Conservation (phyloP, 2,797 vertebrate species). For the Mycteria americana region DNA sequence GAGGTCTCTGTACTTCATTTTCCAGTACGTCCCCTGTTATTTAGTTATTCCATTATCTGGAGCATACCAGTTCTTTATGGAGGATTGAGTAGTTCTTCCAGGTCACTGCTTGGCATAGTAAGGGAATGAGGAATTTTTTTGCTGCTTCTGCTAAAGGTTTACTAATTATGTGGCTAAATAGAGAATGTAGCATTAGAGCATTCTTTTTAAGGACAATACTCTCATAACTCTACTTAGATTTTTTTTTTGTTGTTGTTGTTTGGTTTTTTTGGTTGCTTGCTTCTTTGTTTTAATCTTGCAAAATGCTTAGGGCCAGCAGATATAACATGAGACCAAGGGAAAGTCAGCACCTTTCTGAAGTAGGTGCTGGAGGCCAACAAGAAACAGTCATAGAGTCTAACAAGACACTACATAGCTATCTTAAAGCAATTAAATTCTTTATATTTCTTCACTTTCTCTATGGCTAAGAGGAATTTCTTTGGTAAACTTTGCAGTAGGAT, state of each 20-base stretch:
- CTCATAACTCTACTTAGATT: background rate
- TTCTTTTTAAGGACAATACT: conserved; percentile 34
- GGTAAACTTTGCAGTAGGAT: background rate
- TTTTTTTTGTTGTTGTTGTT: background rate
- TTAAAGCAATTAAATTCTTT: background rate
- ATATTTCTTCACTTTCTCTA: background rate
- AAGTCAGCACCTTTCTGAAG: background rate
- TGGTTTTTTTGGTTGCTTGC: background rate
- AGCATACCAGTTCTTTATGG: background rate
- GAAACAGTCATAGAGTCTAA: background rate
- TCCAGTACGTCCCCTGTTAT: background rate
- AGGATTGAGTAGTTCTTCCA: background rate
- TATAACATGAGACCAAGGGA: background rate
- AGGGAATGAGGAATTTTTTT: background rate
- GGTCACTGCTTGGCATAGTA: background rate
- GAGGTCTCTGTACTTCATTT: background rate
- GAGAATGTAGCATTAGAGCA: background rate
- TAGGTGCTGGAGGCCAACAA: background rate
- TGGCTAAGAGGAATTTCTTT: background rate
- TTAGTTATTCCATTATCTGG: background rate
- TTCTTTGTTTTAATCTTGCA: background rate
- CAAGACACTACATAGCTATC: background rate
- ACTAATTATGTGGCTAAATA: conserved; percentile 11
- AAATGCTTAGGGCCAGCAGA: background rate
- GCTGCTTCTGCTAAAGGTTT: conserved; percentile 18